phyloP scores from a whole-genome alignment of 1,140 invertebrate genomes.

The Gryon sp. region DNA sequence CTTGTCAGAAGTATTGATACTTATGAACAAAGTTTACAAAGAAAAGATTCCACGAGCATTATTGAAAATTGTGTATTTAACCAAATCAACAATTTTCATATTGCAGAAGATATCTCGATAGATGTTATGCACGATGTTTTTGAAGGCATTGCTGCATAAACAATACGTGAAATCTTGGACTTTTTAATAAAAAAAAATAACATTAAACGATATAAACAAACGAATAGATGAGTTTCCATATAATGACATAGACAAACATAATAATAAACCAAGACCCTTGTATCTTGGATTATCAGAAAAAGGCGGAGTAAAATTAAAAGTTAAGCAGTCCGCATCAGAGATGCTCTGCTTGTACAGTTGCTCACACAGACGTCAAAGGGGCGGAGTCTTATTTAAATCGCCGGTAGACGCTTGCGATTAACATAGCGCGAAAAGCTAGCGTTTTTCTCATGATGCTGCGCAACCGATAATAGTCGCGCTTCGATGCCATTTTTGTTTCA shows the following conservation, averaged over 20 bases:
- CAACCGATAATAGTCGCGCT: no score
- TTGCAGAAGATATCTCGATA: background rate
- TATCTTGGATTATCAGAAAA: no score
- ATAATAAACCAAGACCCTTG: conserved; percentile 6
- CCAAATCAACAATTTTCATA: conserved; percentile 1
- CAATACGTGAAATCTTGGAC: background rate
- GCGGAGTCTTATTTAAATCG: no score
- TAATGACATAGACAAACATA: background rate
- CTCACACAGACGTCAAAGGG: no score
- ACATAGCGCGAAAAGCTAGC: no score
- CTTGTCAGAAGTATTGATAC: background rate
- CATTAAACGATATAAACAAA: background rate
- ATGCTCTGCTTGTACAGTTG: background rate
- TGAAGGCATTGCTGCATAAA: background rate
- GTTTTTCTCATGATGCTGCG: no score
- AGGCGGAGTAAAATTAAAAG: conserved; percentile 1
- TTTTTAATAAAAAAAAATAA: background rate
- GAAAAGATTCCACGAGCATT: no score
- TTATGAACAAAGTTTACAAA: no score
- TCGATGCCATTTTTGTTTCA: no score
- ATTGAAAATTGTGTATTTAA: background rate
- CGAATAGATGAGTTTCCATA: conserved; percentile 1
- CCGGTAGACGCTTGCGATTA: no score
- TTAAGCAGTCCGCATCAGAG: conserved; percentile 4
- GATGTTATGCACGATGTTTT: background rate